Conservation (phyloP, 2,113 vertebrate species). For the Anser brachyrhynchus region DNA sequence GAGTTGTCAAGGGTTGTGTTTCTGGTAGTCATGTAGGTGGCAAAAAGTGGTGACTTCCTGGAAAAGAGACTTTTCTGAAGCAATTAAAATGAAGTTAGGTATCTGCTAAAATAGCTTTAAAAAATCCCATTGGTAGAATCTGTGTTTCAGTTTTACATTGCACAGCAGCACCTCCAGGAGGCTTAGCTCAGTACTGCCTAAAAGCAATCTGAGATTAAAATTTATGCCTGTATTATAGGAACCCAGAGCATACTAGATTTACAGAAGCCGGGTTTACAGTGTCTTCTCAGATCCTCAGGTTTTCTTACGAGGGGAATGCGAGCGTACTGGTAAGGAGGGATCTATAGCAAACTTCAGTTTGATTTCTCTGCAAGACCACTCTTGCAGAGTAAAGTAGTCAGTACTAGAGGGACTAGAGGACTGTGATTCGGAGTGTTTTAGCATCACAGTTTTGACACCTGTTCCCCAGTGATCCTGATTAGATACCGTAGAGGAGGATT, state of each 20-base stretch:
- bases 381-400: not conserved
- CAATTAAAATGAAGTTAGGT: not conserved
- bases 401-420: not conserved
- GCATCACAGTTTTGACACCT: not conserved
- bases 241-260: not conserved
- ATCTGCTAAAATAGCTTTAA: not conserved
- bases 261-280: not conserved
- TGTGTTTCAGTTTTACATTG: not conserved
- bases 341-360: not conserved
- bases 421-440: not conserved
- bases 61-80: not conserved
- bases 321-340: not conserved
- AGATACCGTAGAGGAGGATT: not conserved
- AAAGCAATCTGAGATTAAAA: not conserved
- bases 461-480: not conserved
- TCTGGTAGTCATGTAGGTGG: not conserved
- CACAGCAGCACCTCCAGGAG: conserved; percentile 42
- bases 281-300: not conserved
- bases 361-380: not conserved
- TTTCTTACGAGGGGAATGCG: not conserved
- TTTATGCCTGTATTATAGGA: not conserved
- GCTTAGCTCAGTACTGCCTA: not conserved
- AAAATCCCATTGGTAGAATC: not conserved
- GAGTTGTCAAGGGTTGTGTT: not conserved
- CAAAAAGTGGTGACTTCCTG: not conserved